Base-by-base conservation (phyloP, 2,888 invertebrate genomes). In the Pemphredon lugubris region DNA sequence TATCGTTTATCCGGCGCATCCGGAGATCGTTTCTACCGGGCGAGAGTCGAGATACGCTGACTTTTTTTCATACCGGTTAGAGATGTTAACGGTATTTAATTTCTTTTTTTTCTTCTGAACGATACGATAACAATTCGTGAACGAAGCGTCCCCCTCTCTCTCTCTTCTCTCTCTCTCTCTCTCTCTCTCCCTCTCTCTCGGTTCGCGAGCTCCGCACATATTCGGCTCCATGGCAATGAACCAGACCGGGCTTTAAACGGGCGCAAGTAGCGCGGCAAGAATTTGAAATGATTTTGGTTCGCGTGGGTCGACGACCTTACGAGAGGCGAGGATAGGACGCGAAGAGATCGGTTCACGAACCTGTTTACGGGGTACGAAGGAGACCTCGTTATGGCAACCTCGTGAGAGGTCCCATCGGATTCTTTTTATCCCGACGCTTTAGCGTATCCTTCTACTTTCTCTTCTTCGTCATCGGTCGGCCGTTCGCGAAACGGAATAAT, bases 201-300 rank as follows among this genome's bases (percentile, higher is more conserved):
- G n/a, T n/a, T n/a, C n/a, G n/a, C n/a, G n/a, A n/a, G n/a, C n/a
- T 0, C 4, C 48, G 9, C 45, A 20, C 37, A 48, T 40, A 59
- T 47, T 69, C 42, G 53, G 59, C 70, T 37, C 30, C 42, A 53
- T 69, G 59, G 59, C 70, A 69, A 69, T 69, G 69, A 69, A 69
- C 59, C 48, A 70, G 71, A 69, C 48, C 48, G 47, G 16, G 48
- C 23, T 21, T 14, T 45, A 40, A 23, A 54, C 54, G 18, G 39
- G 39, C 18, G 59, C 48, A 45, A 51, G 73, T 55, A 57, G 37
- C 69, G 57, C 75, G 65, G 58, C 42, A 59, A 72, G 66, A 76
- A 75, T 76, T 72, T 76, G 34, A 74, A 74, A 69, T 69, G 68
- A 73, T 74, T 74, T 74, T 48, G 74, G 73, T 55, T 30, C 45